phyloP scores from a whole-genome alignment of 2,113 vertebrate species.

The Oncorhynchus clarkii region DNA sequence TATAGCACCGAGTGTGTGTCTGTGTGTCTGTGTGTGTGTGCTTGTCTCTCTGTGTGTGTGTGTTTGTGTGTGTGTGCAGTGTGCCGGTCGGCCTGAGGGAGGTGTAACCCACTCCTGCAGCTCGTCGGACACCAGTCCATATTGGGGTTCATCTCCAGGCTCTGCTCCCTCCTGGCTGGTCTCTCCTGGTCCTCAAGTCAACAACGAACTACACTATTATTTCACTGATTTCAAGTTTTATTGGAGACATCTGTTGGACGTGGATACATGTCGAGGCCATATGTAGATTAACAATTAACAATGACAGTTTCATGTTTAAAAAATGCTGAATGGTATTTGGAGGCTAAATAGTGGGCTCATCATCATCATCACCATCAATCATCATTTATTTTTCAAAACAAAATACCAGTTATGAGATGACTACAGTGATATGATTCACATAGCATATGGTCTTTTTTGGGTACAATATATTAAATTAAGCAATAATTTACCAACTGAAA shows the following conservation, averaged over 20 bases:
- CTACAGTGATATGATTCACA: too few species aligned
- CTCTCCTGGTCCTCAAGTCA: background rate
- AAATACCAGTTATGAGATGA: background rate
- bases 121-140: background rate
- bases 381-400: background rate
- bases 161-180: background rate
- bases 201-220: background rate
- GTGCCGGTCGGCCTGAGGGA: slow-evolving; percentile 54
- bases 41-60: background rate
- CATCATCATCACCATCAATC: background rate
- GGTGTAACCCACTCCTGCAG: slow-evolving; percentile 46
- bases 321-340: background rate
- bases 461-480: background rate
- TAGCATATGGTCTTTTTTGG: background rate
- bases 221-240: background rate
- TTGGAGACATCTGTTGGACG: background rate
- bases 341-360: background rate
- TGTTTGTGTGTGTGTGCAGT: slow-evolving; percentile 21
- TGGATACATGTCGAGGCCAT: background rate
- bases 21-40: background rate
- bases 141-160: background rate
- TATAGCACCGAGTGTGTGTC: slow-evolving; percentile 1
- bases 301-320: background rate
- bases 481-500: background rate
- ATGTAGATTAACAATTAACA: background rate